Conservation (phyloP, 1,140 invertebrate species). For the Drosophila elegans region DNA sequence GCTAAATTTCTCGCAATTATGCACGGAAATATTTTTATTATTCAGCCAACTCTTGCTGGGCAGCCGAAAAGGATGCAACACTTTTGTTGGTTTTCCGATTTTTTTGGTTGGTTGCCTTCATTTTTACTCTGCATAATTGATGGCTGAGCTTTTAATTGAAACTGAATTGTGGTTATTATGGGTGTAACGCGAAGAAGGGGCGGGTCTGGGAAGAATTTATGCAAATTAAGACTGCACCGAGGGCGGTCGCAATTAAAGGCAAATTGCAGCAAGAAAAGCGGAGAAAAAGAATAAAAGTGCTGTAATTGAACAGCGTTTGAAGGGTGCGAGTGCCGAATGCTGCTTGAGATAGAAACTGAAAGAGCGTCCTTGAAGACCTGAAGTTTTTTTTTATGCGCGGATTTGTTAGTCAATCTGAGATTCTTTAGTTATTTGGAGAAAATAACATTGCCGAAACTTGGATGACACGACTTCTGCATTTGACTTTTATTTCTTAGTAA, state of each 20-base stretch:
- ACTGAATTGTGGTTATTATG: slow-evolving; percentile 55
- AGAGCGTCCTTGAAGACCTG: slow-evolving; percentile 33
- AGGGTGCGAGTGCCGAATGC: slow-evolving; percentile 33
- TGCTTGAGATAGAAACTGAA: slow-evolving; percentile 27
- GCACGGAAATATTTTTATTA: slow-evolving; percentile 32
- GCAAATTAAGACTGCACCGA: slow-evolving; percentile 52
- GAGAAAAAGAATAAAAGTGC: slow-evolving; percentile 34
- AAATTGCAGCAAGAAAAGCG: slow-evolving; percentile 36
- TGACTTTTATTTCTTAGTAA: neutral
- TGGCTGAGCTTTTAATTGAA: slow-evolving; percentile 72
- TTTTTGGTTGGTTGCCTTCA: slow-evolving; percentile 11
- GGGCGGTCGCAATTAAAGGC: slow-evolving; percentile 38
- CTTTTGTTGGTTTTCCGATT: slow-evolving; percentile 14
- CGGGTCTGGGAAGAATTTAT: slow-evolving; percentile 35
- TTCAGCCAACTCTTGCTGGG: neutral
- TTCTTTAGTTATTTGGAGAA: slow-evolving; percentile 21
- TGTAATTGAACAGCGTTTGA: slow-evolving; percentile 52
- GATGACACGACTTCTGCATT: neutral
- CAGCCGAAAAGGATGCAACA: slow-evolving; percentile 27
- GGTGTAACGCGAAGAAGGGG: slow-evolving; percentile 20
- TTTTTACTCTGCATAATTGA: slow-evolving; percentile 55
- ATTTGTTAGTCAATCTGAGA: slow-evolving; percentile 6
- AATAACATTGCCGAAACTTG: neutral
- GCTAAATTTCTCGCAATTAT: slow-evolving; percentile 21
- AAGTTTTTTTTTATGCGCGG: neutral